Evolutionary conservation across 2,113 vertebrate species (phyloP).

Genomic region (Gopherus evgoodei): DNA sequence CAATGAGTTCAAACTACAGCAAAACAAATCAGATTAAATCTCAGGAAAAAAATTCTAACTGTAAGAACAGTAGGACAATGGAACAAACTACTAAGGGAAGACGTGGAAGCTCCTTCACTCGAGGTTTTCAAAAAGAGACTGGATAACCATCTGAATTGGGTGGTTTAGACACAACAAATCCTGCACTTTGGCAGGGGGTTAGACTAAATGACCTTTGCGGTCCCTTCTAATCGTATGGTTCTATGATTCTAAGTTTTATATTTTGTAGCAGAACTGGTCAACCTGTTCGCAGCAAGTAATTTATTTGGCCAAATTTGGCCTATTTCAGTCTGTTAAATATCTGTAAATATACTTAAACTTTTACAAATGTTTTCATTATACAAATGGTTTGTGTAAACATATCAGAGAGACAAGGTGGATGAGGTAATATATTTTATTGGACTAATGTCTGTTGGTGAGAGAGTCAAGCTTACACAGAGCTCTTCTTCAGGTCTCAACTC

Average conservation of each 20-base stretch:
- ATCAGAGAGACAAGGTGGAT: too few species aligned
- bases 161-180: not conserved
- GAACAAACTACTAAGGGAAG: not conserved
- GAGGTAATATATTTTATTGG: too few species aligned
- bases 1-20: not conserved
- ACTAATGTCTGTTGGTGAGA: too few species aligned
- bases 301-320: not conserved
- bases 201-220: too few species aligned
- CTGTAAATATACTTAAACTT: not conserved
- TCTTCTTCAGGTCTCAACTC: too few species aligned
- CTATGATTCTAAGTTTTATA: not conserved
- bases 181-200: not conserved
- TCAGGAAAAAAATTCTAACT: not conserved
- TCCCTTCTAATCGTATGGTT: too few species aligned
- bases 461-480: too few species aligned
- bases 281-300: not conserved
- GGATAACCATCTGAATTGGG: not conserved
- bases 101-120: not conserved
- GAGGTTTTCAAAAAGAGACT: not conserved
- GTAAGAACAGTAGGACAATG: not conserved
- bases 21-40: not conserved
- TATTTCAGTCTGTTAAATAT: not conserved
- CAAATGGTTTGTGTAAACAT: not conserved
- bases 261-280: not conserved
- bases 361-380: accelerated